These are phyloP conservation scores for Mesorhabditis sp. DNA, from an alignment of 2,888 invertebrate species.

Conservation along the genomic window DNA sequence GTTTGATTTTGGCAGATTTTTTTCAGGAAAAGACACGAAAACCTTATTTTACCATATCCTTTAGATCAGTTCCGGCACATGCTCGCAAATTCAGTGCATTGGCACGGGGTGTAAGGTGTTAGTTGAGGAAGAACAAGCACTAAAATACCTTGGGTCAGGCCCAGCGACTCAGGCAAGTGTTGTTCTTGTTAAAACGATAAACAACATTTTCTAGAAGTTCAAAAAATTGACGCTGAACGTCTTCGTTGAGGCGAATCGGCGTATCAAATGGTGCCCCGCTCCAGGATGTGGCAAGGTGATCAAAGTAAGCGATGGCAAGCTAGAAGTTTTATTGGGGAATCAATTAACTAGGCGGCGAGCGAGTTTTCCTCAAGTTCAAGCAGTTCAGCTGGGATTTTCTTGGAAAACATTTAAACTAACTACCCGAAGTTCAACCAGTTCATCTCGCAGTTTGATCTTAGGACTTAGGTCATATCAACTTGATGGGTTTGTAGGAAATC, in stretches of 20 bases:
- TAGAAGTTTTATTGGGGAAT: neutral
- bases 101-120: conserved; percentile 29
- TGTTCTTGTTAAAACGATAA: too few relatives aligned
- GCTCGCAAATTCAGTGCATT: conserved; percentile 37
- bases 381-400: too few relatives aligned
- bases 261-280: conserved; percentile 94
- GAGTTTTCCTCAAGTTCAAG: neutral
- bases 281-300: conserved; percentile 94
- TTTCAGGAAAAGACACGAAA: neutral
- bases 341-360: neutral
- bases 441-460: too few relatives aligned
- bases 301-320: conserved; percentile 74
- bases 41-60: neutral
- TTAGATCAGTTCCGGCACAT: conserved; percentile 24
- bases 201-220: conserved; percentile 10
- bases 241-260: conserved; percentile 77
- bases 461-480: too few relatives aligned
- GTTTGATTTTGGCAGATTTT: conserved; percentile 63
- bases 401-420: too few relatives aligned
- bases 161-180: too few relatives aligned
- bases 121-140: conserved; percentile 36
- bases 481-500: too few relatives aligned
- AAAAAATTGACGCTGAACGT: conserved; percentile 27
- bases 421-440: too few relatives aligned
- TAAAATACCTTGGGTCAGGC: too few relatives aligned